Evolutionary conservation across 2,888 invertebrate genomes (phyloP), one percentile per base, ranked within the genome.

Genomic region (Agrotis clavis): DNA sequence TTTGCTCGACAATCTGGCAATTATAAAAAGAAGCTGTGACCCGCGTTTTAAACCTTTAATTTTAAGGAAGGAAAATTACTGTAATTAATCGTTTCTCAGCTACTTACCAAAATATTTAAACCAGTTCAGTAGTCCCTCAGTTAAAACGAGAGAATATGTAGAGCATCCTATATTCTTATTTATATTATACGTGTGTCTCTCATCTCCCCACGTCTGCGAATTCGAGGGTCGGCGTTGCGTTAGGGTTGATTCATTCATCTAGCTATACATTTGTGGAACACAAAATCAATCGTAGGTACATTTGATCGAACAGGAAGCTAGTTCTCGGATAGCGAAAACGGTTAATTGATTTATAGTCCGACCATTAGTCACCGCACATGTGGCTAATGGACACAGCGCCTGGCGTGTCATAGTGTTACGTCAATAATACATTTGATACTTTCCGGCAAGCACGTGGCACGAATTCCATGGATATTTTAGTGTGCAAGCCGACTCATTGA

Each of bases 131-230:
- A 50, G 65, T 21, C 6, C 18, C 7, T 14, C 16, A 30, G 9
- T 6, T n/a, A 50, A 78, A 70, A 45, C 56, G 19, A 50, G 25
- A 30, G n/a, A 13, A 16, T 19, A 30, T 18, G 35, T 25, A 47
- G 9, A 45, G 71, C 25, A 25, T 41, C 47, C n/a, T 19, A 13
- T 62, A 51, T 62, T 56, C 50, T 19, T 57, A n/a, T 64, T 61
- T 56, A n/a, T 9, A 45, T 47, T 80, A 47, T 63, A 80, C 25
- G 18, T 13, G 51, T 51, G 25, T 57, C 30, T 74, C 25, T 50
- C 74, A 75, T 74, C 74, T 74, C 71, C 81, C 81, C 47, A 21
- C 50, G 45, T 80, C 62, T 74, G 53, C 41, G 56, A 57, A 74
- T 63, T 25, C 35, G 54, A 57, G 74, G 81, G 81, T 57, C 75